Percentiles rank a stretch among this genome's conserved stretches.
Evolutionary conservation across 2,797 vertebrate genomes (phyloP).

Genomic region (Danio aesculapii): DNA sequence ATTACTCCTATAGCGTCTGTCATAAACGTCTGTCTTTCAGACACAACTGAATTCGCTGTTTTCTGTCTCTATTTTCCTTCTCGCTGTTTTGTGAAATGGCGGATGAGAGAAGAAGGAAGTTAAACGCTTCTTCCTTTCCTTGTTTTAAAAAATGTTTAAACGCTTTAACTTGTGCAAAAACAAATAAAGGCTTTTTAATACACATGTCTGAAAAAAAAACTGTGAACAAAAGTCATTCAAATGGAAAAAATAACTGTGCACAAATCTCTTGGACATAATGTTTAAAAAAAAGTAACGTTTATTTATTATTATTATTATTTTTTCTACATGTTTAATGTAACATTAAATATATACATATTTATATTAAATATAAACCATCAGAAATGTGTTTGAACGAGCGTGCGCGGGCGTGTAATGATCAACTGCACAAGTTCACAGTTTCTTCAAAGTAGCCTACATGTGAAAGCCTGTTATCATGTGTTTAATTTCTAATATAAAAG

Average conservation of each 20-base stretch:
- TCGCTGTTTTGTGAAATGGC: conserved; percentile 47
- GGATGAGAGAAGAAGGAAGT: conserved; percentile 50
- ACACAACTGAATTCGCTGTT: not conserved
- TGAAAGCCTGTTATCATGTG: not conserved
- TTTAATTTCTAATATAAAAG: not conserved
- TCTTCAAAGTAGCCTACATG: not conserved
- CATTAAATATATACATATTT: no score
- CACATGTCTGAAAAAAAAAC: not conserved
- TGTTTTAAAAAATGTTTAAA: not conserved
- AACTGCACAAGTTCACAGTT: not conserved
- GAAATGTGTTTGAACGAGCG: not conserved
- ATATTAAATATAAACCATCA: not conserved
- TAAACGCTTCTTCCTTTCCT: not conserved
- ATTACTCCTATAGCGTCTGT: not conserved
- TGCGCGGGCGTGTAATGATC: not conserved
- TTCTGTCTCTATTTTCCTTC: not conserved
- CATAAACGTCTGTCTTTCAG: not conserved
- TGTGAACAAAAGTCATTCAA: not conserved
- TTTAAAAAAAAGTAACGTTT: not conserved
- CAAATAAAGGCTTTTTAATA: not conserved
- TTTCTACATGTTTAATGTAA: not conserved
- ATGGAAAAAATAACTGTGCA: not conserved
- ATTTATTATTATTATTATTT: not conserved
- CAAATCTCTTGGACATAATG: not conserved
- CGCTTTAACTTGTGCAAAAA: not conserved